Percentiles rank a stretch among this genome's conserved stretches.
Evolutionary conservation across 2,888 invertebrate species (phyloP).

Genomic region (Pandemis heparana): DNA sequence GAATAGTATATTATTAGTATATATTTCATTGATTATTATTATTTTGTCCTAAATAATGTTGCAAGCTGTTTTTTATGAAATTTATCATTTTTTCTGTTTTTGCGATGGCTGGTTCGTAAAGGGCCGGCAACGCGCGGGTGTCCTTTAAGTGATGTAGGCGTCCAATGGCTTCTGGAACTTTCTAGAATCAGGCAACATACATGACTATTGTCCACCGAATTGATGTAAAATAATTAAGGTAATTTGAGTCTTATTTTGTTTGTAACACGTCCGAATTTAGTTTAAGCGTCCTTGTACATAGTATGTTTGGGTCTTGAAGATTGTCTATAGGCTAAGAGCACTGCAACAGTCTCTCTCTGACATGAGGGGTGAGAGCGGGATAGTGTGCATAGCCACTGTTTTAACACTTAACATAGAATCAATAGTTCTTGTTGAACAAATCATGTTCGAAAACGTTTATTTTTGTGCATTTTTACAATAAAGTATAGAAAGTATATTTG

Average conservation of each 20-base stretch:
- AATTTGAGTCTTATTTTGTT: conserved; percentile 14
- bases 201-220: conserved; percentile 5
- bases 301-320: conserved; percentile 25
- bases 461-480: conserved; percentile 56
- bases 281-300: conserved; percentile 35
- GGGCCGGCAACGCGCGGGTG: too few species aligned
- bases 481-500: conserved; percentile 45
- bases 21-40: neutral
- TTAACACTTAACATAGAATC: conserved; percentile 39
- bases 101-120: neutral
- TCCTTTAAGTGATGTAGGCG: neutral
- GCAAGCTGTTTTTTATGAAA: too few species aligned
- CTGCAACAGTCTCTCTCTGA: neutral
- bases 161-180: neutral
- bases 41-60: neutral
- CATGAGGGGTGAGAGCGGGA: neutral
- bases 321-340: conserved; percentile 11
- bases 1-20: too few species aligned
- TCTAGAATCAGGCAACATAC: neutral
- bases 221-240: neutral
- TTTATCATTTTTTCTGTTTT: too few species aligned
- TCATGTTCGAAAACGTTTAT: conserved; percentile 52
- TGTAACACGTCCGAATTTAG: conserved; percentile 25
- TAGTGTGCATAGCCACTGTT: conserved; percentile 7
- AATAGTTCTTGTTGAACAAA: conserved; percentile 46